phyloP scores from a whole-genome alignment of 2,113 vertebrate genomes.

The Trichechus manatus region DNA sequence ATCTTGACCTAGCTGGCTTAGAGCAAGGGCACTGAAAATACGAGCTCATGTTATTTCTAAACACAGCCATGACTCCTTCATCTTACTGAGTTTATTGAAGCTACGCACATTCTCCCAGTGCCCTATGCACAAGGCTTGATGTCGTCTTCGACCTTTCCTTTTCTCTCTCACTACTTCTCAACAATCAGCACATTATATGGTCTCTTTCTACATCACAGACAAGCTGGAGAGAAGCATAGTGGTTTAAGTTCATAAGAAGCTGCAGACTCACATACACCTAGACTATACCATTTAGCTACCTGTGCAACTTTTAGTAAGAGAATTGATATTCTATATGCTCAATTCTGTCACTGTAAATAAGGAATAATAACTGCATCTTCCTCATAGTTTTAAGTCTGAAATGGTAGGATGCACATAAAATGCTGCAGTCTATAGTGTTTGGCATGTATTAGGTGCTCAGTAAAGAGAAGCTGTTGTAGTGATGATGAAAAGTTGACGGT shows the following conservation, averaged over 20 bases:
- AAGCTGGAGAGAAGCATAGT: not conserved
- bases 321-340: not conserved
- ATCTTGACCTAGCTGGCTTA: not conserved
- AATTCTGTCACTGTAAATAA: not conserved
- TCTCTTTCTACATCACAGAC: not conserved
- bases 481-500: not conserved
- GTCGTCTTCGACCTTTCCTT: not conserved
- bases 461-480: not conserved
- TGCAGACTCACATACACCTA: not conserved
- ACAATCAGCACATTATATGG: not conserved
- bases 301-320: not conserved
- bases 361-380: not conserved
- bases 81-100: not conserved
- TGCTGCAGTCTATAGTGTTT: not conserved
- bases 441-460: too few relatives aligned
- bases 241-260: not conserved
- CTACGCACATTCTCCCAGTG: not conserved
- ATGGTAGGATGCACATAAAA: not conserved
- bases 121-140: not conserved
- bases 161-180: not conserved
- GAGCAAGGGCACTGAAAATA: not conserved
- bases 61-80: not conserved
- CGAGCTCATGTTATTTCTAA: not conserved
- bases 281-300: not conserved
- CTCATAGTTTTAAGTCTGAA: not conserved